Percentiles rank a stretch among this genome's conserved stretches.
phyloP scores from a whole-genome alignment of 2,888 invertebrate genomes.

The Tethea ocularis region DNA sequence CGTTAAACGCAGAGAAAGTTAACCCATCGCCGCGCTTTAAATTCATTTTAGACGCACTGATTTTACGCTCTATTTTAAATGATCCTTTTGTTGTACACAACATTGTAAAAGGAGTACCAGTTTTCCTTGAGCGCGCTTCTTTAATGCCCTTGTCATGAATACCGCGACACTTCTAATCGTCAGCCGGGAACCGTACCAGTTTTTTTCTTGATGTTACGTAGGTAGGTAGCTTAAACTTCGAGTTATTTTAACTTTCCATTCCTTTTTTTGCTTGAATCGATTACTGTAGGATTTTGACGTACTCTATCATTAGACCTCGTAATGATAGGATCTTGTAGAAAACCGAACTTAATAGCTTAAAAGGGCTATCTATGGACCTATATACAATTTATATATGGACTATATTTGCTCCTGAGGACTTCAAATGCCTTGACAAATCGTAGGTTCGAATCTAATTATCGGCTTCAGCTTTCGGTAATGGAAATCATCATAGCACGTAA shows the following conservation, averaged over 20 bases:
- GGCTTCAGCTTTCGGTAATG: too few species aligned
- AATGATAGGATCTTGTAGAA: too few species aligned
- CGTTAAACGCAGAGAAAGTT: conserved; percentile 7
- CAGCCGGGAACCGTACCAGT: background rate
- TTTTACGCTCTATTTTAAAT: conserved; percentile 8
- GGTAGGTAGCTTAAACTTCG: background rate
- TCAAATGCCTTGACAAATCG: too few species aligned
- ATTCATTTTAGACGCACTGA: background rate
- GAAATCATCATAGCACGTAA: too few species aligned
- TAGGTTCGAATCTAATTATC: too few species aligned
- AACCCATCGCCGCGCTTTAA: background rate
- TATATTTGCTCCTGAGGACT: too few species aligned
- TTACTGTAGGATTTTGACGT: background rate
- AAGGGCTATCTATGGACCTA: too few species aligned
- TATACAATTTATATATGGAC: too few species aligned
- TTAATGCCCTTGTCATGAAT: background rate
- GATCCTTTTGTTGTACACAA: conserved; percentile 4
- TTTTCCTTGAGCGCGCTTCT: conserved; percentile 4
- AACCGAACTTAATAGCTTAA: too few species aligned
- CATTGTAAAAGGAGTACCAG: background rate
- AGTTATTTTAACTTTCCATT: background rate
- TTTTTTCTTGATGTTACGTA: background rate
- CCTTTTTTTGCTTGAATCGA: background rate
- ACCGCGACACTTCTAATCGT: background rate
- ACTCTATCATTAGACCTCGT: too few species aligned